These are phyloP conservation scores for Meteorus cinctellus DNA, from an alignment of 2,888 invertebrate species.

Conservation along the genomic window DNA sequence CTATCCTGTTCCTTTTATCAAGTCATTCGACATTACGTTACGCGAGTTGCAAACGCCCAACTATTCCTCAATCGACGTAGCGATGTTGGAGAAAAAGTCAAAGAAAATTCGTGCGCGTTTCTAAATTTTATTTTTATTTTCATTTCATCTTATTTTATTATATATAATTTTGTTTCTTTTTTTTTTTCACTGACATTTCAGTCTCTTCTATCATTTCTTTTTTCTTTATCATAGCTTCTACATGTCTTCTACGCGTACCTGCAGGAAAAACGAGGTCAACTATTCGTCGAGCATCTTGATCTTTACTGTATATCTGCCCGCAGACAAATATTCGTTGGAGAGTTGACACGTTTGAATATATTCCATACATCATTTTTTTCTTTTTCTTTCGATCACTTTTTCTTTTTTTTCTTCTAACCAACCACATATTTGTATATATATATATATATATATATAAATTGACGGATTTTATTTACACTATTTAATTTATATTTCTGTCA, in stretches of 20 bases:
- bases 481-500: not conserved
- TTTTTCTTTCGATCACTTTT: not conserved
- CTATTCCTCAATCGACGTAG: slow-evolving; percentile 20
- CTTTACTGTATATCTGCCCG: not conserved
- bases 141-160: not conserved
- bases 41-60: slow-evolving; percentile 28
- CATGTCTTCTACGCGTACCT: not conserved
- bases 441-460: not conserved
- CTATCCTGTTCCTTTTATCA: slow-evolving; percentile 8
- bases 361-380: not conserved
- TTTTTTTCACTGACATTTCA: not conserved
- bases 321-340: slow-evolving; percentile 11
- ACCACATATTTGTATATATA: not conserved
- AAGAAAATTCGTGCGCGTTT: slow-evolving; percentile 32
- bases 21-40: slow-evolving; percentile 36
- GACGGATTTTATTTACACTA: not conserved
- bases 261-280: slow-evolving; percentile 15
- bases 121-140: slow-evolving; percentile 5
- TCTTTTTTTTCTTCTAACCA: not conserved
- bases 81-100: slow-evolving; percentile 25
- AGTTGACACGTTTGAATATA: slow-evolving; percentile 17
- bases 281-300: slow-evolving; percentile 9
- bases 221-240: not conserved
- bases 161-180: not conserved
- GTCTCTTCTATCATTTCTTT: not conserved